Evolutionary conservation across 1,140 invertebrate species (phyloP).

Genomic region (Lepeophtheirus salmonis): DNA sequence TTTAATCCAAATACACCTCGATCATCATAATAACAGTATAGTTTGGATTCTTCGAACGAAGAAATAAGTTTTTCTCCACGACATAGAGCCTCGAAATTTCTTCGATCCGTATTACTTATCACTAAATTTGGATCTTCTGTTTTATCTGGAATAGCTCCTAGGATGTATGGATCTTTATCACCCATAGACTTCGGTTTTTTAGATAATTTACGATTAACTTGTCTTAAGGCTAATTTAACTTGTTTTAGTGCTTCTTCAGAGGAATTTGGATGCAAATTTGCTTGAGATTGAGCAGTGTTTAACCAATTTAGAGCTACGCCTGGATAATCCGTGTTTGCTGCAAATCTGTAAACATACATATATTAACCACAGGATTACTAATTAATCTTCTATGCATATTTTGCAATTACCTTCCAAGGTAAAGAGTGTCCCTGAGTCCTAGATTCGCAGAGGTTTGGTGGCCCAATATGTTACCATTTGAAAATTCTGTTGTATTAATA

Average conservation of each 20-base stretch:
- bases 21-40: conserved; percentile 29
- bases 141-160: neutral
- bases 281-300: neutral
- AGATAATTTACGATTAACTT: conserved; percentile 8
- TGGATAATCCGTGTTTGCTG: neutral
- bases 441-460: neutral
- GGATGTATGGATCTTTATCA: neutral
- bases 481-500: conserved; percentile 31
- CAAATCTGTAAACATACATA: neutral
- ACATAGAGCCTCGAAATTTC: conserved; percentile 34
- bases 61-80: conserved; percentile 32
- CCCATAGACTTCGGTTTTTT: neutral
- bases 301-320: conserved; percentile 4
- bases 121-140: conserved; percentile 9
- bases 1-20: conserved; percentile 28
- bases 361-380: neutral
- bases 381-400: neutral
- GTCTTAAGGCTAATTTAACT: conserved; percentile 4
- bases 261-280: neutral
- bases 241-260: neutral
- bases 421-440: conserved; percentile 1
- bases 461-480: conserved; percentile 28
- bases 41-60: conserved; percentile 18
- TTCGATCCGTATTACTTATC: conserved; percentile 24
- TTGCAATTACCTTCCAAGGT: conserved; percentile 4